A percentile compares a stretch with the other conserved stretches of the same genome.
Evolutionary conservation across 2,113 vertebrate genomes (phyloP).

Genomic region (Eulemur rufifrons): DNA sequence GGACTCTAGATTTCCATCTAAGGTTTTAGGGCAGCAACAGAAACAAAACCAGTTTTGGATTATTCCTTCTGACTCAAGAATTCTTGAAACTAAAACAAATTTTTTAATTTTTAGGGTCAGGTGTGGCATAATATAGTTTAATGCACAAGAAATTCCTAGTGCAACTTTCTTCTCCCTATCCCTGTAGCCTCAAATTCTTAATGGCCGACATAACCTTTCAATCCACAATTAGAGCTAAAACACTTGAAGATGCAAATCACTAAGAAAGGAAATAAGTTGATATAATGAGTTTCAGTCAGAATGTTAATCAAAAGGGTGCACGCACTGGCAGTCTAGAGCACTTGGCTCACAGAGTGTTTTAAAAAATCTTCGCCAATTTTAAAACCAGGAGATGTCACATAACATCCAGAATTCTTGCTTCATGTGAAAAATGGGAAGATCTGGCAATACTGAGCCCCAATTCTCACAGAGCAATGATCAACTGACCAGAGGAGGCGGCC

Average conservation of each 20-base stretch:
- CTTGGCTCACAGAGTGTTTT: background rate
- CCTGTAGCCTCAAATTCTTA: background rate
- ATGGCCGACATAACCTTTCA: background rate
- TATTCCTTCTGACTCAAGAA: background rate
- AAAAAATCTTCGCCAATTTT: conserved; percentile 12
- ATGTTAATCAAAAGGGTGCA: conserved; percentile 10
- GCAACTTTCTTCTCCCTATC: background rate
- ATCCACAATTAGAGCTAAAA: background rate
- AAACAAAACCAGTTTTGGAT: background rate
- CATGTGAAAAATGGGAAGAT: background rate
- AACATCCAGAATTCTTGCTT: conserved; percentile 27
- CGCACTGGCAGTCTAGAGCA: background rate
- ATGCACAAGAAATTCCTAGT: background rate
- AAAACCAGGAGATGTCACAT: background rate
- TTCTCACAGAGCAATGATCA: background rate
- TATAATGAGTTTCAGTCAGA: background rate
- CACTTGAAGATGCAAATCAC: background rate
- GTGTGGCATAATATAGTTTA: background rate
- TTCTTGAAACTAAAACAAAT: background rate
- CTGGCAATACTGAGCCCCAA: background rate
- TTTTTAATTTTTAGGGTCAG: background rate
- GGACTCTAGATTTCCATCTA: background rate
- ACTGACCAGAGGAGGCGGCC: background rate
- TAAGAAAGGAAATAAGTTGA: conserved; percentile 1
- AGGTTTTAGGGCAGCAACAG: background rate